These are phyloP conservation scores for Erithacus rubecula DNA, from an alignment of 2,797 vertebrate genomes.

Conservation along the genomic window DNA sequence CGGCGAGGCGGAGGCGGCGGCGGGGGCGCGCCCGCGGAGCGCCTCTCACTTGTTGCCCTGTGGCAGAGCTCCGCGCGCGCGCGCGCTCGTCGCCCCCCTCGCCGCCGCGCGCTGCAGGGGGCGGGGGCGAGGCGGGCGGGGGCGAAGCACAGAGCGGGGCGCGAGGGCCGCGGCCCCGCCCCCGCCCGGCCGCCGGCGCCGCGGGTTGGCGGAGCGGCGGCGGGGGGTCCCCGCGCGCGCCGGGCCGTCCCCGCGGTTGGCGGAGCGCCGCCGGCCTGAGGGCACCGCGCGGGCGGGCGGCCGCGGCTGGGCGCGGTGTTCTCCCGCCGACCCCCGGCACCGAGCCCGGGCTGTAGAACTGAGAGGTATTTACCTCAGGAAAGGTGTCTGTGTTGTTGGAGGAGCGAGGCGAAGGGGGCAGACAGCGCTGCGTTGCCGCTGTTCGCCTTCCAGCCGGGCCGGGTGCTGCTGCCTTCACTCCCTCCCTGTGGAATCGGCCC, in stretches of 20 bases:
- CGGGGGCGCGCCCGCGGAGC: not conserved
- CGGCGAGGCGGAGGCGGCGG: not conserved
- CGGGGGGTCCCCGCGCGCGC: not conserved
- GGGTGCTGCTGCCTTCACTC: not conserved
- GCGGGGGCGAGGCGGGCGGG: not conserved
- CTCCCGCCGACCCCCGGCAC: not conserved
- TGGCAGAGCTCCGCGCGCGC: not conserved
- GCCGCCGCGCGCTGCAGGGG: not conserved
- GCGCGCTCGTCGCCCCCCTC: not conserved
- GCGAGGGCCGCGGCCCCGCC: not conserved
- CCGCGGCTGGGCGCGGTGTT: not conserved
- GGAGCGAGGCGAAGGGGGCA: no score
- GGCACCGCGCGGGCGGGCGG: not conserved
- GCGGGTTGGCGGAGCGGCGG: not conserved
- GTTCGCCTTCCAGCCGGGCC: not conserved
- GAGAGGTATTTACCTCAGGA: not conserved
- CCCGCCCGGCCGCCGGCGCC: not conserved
- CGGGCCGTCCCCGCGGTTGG: not conserved
- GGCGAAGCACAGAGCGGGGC: rapidly evolving
- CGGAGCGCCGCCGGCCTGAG: not conserved
- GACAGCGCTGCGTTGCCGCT: rapidly evolving
- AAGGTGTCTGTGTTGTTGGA: not conserved
- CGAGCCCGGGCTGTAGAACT: not conserved
- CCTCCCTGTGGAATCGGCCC: no score
- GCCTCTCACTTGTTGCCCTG: not conserved